A percentile compares a stretch with the other conserved stretches of the same genome.
Conservation (phyloP, 1,140 invertebrate genomes). For the Bombus waltoni region DNA sequence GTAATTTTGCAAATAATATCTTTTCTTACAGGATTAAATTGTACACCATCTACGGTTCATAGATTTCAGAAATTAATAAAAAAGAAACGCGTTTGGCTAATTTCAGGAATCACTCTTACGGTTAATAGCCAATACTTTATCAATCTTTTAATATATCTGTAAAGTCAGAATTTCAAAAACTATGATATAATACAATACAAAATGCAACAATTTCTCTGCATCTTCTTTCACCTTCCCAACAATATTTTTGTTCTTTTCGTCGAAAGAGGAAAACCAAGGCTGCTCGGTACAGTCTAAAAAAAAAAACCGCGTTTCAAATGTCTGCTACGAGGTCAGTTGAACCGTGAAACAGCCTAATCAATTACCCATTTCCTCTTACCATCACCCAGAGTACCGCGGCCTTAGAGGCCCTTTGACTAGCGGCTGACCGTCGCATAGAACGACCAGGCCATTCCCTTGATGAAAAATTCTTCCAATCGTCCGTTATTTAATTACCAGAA, state of each 20-base stretch:
- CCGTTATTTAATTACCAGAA: neutral
- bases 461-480: neutral
- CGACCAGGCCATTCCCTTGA: constrained; percentile 25
- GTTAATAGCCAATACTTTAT: neutral
- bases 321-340: constrained; percentile 33
- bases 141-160: neutral
- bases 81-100: neutral
- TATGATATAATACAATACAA: too few relatives aligned
- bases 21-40: neutral
- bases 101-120: too few relatives aligned
- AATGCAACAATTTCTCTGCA: neutral
- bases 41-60: neutral
- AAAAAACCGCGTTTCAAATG: constrained; percentile 23
- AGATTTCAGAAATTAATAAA: neutral
- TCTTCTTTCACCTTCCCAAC: neutral
- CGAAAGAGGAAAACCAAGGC: neutral
- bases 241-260: neutral
- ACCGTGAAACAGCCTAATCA: constrained; percentile 34
- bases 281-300: neutral
- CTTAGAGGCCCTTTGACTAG: constrained; percentile 37
- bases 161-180: neutral
- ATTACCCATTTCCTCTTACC: constrained; percentile 46
- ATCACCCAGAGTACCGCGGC: neutral
- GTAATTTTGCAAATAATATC: too few relatives aligned
- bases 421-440: neutral